Percentiles rank a stretch among this genome's conserved stretches.
These are phyloP conservation scores for Octodon degus DNA, from an alignment of 2,113 vertebrate genomes.

Conservation along the genomic window DNA sequence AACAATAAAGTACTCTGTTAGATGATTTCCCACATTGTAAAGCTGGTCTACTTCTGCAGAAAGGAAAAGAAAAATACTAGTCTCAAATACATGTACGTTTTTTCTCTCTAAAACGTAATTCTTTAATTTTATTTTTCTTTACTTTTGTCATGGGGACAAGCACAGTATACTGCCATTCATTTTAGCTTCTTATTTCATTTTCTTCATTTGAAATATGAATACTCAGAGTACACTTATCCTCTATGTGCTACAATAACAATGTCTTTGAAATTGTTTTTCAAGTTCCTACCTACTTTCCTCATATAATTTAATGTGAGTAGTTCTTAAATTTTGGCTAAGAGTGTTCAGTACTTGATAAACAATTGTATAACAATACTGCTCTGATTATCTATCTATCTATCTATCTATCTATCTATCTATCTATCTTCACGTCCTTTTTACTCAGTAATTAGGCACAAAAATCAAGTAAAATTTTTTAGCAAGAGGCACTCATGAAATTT, in stretches of 20 bases:
- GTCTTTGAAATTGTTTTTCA: slow-evolving; percentile 36
- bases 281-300: neutral
- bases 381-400: neutral
- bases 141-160: neutral
- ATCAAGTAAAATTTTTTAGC: neutral
- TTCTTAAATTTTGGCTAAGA: neutral
- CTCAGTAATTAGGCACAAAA: neutral
- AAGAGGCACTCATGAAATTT: neutral
- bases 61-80: neutral
- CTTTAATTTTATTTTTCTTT: slow-evolving; percentile 19
- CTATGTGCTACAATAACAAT: neutral
- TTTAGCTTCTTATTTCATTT: neutral
- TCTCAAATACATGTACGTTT: neutral
- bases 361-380: neutral
- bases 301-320: neutral
- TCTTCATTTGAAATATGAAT: neutral
- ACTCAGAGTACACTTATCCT: neutral
- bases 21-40: neutral
- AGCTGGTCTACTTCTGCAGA: neutral
- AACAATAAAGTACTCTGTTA: neutral
- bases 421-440: neutral
- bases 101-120: neutral
- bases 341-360: neutral
- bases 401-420: too few species aligned
- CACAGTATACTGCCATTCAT: neutral